Percentiles rank a stretch among this genome's conserved stretches.
These are phyloP conservation scores for Acanthurus leucopareius DNA, from an alignment of 2,797 vertebrate genomes.

Conservation along the genomic window DNA sequence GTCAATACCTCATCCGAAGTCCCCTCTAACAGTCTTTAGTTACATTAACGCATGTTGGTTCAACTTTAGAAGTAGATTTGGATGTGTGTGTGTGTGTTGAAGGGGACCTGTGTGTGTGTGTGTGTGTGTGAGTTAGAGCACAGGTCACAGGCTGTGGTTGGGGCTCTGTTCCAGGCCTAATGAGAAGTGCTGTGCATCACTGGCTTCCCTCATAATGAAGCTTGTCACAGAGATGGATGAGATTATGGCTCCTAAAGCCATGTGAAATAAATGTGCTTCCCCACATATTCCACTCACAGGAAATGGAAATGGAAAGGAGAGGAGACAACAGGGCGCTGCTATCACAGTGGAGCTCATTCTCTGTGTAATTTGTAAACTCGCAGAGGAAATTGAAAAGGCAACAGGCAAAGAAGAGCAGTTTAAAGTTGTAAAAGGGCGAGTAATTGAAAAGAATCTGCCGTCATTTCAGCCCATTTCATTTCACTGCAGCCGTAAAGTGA, in stretches of 20 bases:
- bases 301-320: constrained; percentile 74
- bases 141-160: constrained; percentile 81
- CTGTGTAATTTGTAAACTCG: constrained; percentile 70
- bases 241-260: constrained; percentile 84
- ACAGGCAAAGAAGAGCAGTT: constrained; percentile 71
- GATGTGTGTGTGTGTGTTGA: constrained; percentile 51
- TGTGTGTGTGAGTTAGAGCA: constrained; percentile 48
- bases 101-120: constrained; percentile 26
- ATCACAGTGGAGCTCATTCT: constrained; percentile 61
- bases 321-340: constrained; percentile 61
- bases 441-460: constrained; percentile 71
- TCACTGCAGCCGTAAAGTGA: constrained; percentile 34
- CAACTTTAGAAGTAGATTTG: constrained; percentile 50
- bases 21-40: constrained; percentile 57
- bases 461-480: constrained; percentile 62
- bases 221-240: constrained; percentile 89
- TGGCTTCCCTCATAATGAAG: constrained; percentile 86
- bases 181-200: constrained; percentile 86
- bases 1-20: constrained; percentile 70
- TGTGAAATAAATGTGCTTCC: constrained; percentile 82
- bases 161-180: constrained; percentile 83
- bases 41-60: constrained; percentile 61
- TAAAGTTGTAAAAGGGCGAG: constrained; percentile 69
- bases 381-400: constrained; percentile 77
- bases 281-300: constrained; percentile 75